Percentiles rank a stretch among this genome's conserved stretches.
These are phyloP conservation scores for Bujurquina vittata DNA, from an alignment of 2,113 vertebrate genomes.

Conservation along the genomic window DNA sequence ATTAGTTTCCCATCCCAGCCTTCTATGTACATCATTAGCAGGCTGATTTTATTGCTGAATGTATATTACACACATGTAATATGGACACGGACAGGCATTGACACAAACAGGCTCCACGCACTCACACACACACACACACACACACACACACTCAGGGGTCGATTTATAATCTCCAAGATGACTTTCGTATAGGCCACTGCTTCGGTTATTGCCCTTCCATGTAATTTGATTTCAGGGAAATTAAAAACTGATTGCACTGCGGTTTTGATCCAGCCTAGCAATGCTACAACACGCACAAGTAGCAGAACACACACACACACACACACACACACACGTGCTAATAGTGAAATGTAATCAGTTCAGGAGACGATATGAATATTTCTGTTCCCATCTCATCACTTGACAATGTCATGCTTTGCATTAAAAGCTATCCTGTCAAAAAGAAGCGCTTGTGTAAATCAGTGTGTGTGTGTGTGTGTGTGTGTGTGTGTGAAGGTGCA, in stretches of 20 bases:
- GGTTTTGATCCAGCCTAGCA: constrained; percentile 48
- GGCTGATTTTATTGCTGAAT: background rate
- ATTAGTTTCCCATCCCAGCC: background rate
- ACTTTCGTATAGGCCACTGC: constrained; percentile 55
- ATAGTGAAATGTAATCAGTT: constrained; percentile 33
- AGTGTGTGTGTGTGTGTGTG: too few relatives aligned
- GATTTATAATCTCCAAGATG: constrained; percentile 61
- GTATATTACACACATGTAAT: background rate
- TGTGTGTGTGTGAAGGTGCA: background rate
- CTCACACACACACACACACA: constrained; percentile 1
- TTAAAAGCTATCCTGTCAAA: background rate
- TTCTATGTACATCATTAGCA: background rate
- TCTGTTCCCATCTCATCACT: constrained; percentile 14
- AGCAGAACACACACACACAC: background rate
- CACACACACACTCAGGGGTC: constrained; percentile 27
- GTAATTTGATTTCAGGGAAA: constrained; percentile 74
- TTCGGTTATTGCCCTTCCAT: constrained; percentile 58
- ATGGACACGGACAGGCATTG: background rate
- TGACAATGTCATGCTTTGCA: background rate
- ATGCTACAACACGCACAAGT: constrained; percentile 13
- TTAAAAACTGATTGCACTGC: constrained; percentile 70
- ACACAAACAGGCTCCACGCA: background rate
- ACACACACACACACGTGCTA: background rate
- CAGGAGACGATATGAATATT: constrained; percentile 28
- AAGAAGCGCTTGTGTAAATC: background rate